A percentile compares a stretch with the other conserved stretches of the same genome.
Conservation (phyloP, 2,888 invertebrate genomes). For the Sarcophaga caerulescens region DNA sequence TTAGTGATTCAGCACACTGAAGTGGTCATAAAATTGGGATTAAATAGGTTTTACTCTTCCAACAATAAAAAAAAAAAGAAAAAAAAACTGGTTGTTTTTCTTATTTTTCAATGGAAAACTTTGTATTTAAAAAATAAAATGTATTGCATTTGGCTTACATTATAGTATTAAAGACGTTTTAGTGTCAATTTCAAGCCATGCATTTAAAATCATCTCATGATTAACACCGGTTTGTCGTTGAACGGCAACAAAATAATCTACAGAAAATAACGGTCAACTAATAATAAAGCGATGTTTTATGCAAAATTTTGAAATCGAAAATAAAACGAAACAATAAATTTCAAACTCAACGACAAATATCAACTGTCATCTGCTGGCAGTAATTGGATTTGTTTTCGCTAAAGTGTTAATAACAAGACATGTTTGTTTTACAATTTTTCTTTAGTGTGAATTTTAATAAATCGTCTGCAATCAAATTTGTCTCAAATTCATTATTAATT, state of each 20-base stretch:
- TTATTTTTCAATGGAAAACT: conserved; percentile 14
- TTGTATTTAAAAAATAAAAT: not conserved
- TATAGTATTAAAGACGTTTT: not conserved
- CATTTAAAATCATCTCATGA: not conserved
- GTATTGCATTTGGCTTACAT: conserved; percentile 5
- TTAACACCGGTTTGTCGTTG: not conserved
- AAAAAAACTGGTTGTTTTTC: not conserved
- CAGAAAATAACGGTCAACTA: not conserved
- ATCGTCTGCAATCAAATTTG: not conserved
- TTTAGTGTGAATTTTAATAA: no score
- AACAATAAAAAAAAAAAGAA: not conserved
- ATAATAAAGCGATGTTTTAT: not conserved
- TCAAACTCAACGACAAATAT: not conserved
- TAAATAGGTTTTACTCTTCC: conserved; percentile 3
- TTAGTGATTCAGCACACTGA: conserved; percentile 16
- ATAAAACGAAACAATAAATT: not conserved
- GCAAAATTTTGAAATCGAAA: not conserved
- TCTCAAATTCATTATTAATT: not conserved
- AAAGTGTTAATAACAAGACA: not conserved
- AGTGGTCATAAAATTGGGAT: conserved; percentile 52
- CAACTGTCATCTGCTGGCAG: not conserved
- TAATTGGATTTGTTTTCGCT: not conserved
- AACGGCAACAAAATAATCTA: not conserved
- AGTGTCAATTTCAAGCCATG: not conserved
- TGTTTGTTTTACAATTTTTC: not conserved